Conservation (phyloP, 2,797 vertebrate species). For the Catharus ustulatus region DNA sequence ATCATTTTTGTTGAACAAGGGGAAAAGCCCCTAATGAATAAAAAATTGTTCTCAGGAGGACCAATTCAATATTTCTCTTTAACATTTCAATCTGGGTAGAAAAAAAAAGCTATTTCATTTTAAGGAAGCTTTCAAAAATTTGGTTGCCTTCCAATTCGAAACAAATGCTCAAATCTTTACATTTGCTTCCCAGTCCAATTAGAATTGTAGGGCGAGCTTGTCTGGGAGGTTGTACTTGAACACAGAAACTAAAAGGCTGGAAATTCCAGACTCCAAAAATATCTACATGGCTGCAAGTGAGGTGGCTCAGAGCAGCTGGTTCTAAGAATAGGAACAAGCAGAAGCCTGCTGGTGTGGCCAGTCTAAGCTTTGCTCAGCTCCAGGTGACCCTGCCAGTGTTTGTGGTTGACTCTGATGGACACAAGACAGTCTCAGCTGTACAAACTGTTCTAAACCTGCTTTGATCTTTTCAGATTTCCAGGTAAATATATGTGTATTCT, state of each 20-base stretch:
- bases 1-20: neutral
- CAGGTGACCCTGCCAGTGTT: neutral
- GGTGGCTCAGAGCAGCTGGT: neutral
- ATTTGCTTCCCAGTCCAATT: neutral
- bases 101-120: slow-evolving; percentile 29
- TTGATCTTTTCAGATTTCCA: neutral
- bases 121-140: slow-evolving; percentile 28
- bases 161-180: slow-evolving; percentile 24
- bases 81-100: neutral
- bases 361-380: neutral
- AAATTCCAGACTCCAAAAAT: slow-evolving; percentile 21
- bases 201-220: neutral
- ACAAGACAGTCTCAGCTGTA: neutral
- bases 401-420: neutral
- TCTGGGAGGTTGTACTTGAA: neutral
- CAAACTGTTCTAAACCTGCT: neutral
- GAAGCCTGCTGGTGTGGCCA: neutral
- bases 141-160: slow-evolving; percentile 26
- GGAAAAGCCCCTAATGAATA: neutral
- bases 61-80: neutral
- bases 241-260: neutral
- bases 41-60: neutral
- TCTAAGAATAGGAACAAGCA: neutral
- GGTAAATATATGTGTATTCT: neutral
- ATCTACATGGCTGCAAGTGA: neutral